phyloP scores from a whole-genome alignment of 2,113 vertebrate species.

The Corydoras sp. region DNA sequence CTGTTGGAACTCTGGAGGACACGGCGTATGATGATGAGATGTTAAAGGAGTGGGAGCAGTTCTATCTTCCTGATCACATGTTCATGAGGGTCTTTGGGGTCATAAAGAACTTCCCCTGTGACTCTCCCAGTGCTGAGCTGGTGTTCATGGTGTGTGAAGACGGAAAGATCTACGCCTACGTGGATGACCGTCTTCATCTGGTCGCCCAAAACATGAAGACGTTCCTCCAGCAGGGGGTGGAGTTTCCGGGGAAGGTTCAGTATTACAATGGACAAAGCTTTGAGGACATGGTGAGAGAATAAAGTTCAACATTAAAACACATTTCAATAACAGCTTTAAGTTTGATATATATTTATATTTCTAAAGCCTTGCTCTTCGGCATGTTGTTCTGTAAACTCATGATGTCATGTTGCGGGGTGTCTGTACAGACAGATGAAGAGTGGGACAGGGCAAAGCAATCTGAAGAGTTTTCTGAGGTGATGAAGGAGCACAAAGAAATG shows the following conservation, averaged over 20 bases:
- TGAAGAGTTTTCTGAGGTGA: no score
- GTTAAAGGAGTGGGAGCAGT: slow-evolving; percentile 32
- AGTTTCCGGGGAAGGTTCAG: slow-evolving; percentile 30
- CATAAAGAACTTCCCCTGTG: slow-evolving; percentile 4
- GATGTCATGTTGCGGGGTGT: no score
- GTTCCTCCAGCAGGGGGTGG: accelerated
- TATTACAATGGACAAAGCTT: slow-evolving; percentile 44
- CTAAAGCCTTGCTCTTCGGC: no score
- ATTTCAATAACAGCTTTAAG: no score
- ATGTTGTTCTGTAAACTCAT: no score
- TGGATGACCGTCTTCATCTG: slow-evolving; percentile 43
- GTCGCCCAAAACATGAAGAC: slow-evolving; percentile 7
- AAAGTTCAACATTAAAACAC: no score
- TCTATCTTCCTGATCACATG: slow-evolving; percentile 30
- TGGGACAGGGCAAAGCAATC: no score
- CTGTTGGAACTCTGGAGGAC: not conserved
- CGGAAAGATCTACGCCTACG: slow-evolving; percentile 29
- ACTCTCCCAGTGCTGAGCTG: slow-evolving; percentile 23
- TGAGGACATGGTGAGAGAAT: slow-evolving; percentile 26
- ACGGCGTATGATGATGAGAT: slow-evolving; percentile 14
- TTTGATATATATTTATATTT: no score
- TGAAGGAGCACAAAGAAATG: no score
- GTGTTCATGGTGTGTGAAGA: slow-evolving; percentile 48
- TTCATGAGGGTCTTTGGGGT: slow-evolving; percentile 44
- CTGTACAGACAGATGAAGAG: no score